Conservation (phyloP, 2,113 vertebrate genomes). For the Corvus hawaiiensis region DNA sequence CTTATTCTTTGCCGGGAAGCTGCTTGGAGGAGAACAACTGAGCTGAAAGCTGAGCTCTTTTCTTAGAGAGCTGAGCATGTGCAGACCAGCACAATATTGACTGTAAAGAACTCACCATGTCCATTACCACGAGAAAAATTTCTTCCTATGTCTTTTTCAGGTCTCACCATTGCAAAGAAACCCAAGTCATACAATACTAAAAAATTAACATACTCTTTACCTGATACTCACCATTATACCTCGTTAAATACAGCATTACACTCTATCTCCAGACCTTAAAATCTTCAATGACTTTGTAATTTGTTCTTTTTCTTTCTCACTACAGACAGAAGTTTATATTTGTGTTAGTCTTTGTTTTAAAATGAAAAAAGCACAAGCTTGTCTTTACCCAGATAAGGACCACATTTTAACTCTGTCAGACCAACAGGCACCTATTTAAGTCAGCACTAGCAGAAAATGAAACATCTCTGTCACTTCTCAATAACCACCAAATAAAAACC, state of each 20-base stretch:
- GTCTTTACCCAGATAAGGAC: neutral
- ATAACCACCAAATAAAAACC: neutral
- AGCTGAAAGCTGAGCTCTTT: neutral
- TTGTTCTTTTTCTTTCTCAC: neutral
- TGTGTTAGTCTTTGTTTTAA: neutral
- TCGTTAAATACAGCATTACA: neutral
- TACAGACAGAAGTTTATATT: neutral
- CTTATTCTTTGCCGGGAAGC: neutral
- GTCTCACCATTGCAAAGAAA: neutral
- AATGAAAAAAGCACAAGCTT: neutral
- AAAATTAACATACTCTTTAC: neutral
- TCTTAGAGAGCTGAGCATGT: neutral
- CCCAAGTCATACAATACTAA: neutral
- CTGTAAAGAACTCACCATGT: neutral
- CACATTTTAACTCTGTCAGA: neutral
- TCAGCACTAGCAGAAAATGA: neutral
- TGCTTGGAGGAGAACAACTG: neutral
- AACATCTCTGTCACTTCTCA: neutral
- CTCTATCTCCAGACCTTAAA: neutral
- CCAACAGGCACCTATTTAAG: neutral
- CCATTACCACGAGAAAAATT: neutral
- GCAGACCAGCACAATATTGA: neutral
- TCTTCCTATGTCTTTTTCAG: neutral
- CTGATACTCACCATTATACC: neutral
- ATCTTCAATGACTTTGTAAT: neutral